Conservation (phyloP, 1,140 invertebrate genomes). For the Latrodectus geometricus region DNA sequence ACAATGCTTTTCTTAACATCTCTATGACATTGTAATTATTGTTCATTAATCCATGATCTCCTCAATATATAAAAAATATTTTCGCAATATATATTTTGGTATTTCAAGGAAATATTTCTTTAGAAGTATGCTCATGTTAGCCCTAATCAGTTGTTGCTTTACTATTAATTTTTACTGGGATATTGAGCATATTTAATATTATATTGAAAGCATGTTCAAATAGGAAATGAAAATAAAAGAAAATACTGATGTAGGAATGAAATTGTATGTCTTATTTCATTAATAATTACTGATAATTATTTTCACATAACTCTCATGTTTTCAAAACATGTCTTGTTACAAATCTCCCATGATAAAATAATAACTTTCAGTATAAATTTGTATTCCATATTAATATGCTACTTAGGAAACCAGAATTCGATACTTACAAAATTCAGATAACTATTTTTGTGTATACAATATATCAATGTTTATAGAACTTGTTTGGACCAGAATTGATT, state of each 20-base stretch:
- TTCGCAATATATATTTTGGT: constrained; percentile 59
- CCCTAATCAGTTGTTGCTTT: background rate
- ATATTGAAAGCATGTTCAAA: background rate
- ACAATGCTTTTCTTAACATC: constrained; percentile 28
- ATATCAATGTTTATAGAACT: too few relatives aligned
- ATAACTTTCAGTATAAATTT: too few relatives aligned
- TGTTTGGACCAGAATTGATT: too few relatives aligned
- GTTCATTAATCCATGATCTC: constrained; percentile 19
- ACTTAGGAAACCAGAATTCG: too few relatives aligned
- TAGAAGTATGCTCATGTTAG: background rate
- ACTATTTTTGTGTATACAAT: too few relatives aligned
- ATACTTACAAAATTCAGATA: too few relatives aligned
- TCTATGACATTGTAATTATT: constrained; percentile 35
- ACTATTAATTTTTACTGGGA: background rate
- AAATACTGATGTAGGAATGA: background rate
- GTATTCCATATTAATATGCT: too few relatives aligned
- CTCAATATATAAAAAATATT: constrained; percentile 57
- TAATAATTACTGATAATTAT: too few relatives aligned
- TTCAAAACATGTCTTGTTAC: too few relatives aligned
- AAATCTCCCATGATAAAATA: too few relatives aligned
- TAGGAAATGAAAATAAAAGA: background rate
- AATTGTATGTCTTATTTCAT: background rate
- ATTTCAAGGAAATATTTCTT: constrained; percentile 10
- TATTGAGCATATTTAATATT: background rate
- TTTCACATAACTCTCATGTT: too few relatives aligned